Percentiles rank a stretch among this genome's conserved stretches.
Conservation (phyloP, 2,113 vertebrate species). For the Leucopternis melanops region DNA sequence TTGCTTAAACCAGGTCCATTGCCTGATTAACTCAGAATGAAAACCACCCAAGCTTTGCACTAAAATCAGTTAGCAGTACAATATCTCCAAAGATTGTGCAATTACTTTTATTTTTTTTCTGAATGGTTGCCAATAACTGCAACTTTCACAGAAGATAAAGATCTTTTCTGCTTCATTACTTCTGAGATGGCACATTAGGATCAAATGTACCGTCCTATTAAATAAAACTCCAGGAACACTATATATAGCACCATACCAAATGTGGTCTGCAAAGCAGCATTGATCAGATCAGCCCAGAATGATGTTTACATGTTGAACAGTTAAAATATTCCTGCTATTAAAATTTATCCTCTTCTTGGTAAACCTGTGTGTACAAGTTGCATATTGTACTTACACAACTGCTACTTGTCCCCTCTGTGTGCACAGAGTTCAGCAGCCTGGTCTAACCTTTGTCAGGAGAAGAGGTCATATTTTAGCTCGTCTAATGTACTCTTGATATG, state of each 20-base stretch:
- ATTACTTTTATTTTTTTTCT: conserved; percentile 67
- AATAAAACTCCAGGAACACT: conserved; percentile 67
- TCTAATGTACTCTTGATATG: not conserved
- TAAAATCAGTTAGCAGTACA: conserved; percentile 68
- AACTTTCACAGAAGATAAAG: conserved; percentile 73
- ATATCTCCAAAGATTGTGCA: conserved; percentile 63
- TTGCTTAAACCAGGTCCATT: too few species aligned
- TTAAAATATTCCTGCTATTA: conserved; percentile 54
- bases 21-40: conserved; percentile 69
- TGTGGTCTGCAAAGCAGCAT: conserved; percentile 48
- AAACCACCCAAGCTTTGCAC: conserved; percentile 58
- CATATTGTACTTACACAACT: not conserved
- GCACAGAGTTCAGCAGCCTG: not conserved
- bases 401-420: not conserved
- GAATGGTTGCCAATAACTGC: conserved; percentile 71
- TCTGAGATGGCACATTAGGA: conserved; percentile 71
- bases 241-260: conserved; percentile 66
- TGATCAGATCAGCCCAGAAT: conserved; percentile 59
- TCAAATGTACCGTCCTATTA: conserved; percentile 72
- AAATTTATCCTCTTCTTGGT: conserved; percentile 28
- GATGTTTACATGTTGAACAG: conserved; percentile 48
- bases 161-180: conserved; percentile 75
- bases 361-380: not conserved
- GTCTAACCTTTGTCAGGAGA: not conserved
- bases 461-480: not conserved